These are phyloP conservation scores for Drosophila borealis DNA, from an alignment of 2,888 invertebrate genomes.

Conservation along the genomic window DNA sequence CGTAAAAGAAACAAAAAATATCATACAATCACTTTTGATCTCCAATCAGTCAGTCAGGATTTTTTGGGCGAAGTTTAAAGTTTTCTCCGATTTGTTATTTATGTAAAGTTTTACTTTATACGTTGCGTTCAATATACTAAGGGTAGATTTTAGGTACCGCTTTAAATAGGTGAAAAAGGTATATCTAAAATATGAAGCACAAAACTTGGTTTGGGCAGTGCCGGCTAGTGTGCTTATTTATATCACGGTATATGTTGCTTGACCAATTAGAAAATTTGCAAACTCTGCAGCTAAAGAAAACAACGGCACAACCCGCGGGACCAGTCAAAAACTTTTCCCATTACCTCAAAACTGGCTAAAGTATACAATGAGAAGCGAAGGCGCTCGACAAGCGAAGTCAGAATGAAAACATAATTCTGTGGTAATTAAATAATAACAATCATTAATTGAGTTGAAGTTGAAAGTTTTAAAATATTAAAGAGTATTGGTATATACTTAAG, in stretches of 20 bases:
- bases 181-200: too few species aligned
- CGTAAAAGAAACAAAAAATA: too few species aligned
- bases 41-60: too few species aligned
- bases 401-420: slow-evolving; percentile 38
- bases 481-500: not conserved
- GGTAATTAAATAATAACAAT: slow-evolving; percentile 71
- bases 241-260: slow-evolving; percentile 1
- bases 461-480: slow-evolving; percentile 46
- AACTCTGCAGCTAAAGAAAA: slow-evolving; percentile 40
- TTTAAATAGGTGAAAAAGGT: too few species aligned
- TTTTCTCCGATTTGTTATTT: too few species aligned
- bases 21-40: too few species aligned
- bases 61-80: too few species aligned
- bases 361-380: slow-evolving; percentile 3
- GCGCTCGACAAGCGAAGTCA: slow-evolving; percentile 14
- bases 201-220: too few species aligned
- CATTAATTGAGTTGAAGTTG: slow-evolving; percentile 69
- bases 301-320: slow-evolving; percentile 41
- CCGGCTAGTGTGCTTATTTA: not conserved
- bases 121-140: too few species aligned
- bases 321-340: slow-evolving; percentile 66
- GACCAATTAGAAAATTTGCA: slow-evolving; percentile 51
- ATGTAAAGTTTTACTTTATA: not conserved
- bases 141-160: too few species aligned
- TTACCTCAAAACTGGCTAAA: slow-evolving; percentile 47